Percentiles rank a stretch among this genome's conserved stretches.
These are phyloP conservation scores for Sebastes trivittatus DNA, from an alignment of 2,797 vertebrate species.

Conservation along the genomic window DNA sequence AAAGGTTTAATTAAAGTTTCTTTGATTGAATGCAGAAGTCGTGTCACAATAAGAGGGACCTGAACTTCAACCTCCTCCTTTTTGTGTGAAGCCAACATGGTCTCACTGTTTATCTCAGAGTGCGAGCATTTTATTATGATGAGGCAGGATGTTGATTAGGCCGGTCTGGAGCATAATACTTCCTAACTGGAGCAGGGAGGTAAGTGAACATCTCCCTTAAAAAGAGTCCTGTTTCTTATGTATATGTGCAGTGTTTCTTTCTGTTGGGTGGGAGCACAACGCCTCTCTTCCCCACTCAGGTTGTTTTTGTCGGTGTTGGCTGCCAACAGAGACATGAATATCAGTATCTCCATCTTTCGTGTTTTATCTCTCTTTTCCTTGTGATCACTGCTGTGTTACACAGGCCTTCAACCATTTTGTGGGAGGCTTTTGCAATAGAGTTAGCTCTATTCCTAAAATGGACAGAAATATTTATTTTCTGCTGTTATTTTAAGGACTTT, in stretches of 20 bases:
- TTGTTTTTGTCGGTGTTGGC: constrained; percentile 23
- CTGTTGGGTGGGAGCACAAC: constrained; percentile 26
- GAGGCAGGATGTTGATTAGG: constrained; percentile 33
- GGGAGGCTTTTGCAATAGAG: neutral
- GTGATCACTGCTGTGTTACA: constrained; percentile 1
- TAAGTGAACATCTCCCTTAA: constrained; percentile 16
- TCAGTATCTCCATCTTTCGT: constrained; percentile 1
- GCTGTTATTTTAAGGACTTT: neutral
- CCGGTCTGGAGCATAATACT: constrained; percentile 15
- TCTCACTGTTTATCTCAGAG: neutral
- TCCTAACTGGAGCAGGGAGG: constrained; percentile 32
- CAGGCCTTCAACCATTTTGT: neutral
- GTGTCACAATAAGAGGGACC: neutral
- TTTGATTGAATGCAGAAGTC: constrained; percentile 7
- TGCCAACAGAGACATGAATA: constrained; percentile 33
- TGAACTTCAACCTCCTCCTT: neutral
- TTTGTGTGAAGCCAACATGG: neutral
- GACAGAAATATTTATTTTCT: neutral
- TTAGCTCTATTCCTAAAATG: neutral
- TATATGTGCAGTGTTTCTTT: constrained; percentile 13
- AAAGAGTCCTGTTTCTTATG: constrained; percentile 9
- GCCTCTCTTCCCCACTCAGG: constrained; percentile 50
- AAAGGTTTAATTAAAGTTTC: neutral
- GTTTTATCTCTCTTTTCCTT: constrained; percentile 17
- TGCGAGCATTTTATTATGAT: constrained; percentile 21